A percentile compares a stretch with the other conserved stretches of the same genome.
Conservation (phyloP, 2,113 vertebrate species). For the Fulica atra region DNA sequence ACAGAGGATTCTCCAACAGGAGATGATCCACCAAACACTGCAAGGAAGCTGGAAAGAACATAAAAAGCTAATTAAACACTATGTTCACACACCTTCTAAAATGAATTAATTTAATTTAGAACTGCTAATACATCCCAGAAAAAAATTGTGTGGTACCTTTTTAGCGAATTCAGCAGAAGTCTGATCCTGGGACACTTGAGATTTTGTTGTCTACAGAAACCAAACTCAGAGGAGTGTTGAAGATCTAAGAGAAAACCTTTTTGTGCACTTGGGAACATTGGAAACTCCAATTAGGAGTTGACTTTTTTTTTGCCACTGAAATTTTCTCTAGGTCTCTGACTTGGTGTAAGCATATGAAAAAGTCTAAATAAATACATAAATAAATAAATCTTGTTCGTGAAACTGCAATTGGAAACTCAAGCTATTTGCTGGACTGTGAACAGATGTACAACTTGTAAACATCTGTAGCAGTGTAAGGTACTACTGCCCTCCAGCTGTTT, state of each 20-base stretch:
- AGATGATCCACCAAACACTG: not conserved
- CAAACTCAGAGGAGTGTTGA: not conserved
- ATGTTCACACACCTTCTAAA: not conserved
- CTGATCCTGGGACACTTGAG: not conserved
- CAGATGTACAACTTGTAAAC: not conserved
- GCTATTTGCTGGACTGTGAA: not conserved
- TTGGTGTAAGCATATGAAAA: not conserved
- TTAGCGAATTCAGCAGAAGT: not conserved
- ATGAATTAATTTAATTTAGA: not conserved
- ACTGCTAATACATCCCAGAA: not conserved
- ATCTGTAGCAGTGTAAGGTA: not conserved
- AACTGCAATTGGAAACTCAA: not conserved
- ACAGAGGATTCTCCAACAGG: not conserved
- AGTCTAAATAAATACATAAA: not conserved
- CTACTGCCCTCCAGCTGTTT: not conserved
- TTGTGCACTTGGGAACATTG: fast-evolving
- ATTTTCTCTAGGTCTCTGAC: not conserved
- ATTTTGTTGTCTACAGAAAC: not conserved
- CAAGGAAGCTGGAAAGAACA: no score
- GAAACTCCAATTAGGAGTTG: not conserved
- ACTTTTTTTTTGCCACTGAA: not conserved
- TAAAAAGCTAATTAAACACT: not conserved
- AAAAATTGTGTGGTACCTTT: fast-evolving
- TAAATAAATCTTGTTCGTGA: not conserved
- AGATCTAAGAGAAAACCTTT: not conserved